These are phyloP conservation scores for Papilio demoleus DNA, from an alignment of 2,888 invertebrate genomes.

Conservation along the genomic window DNA sequence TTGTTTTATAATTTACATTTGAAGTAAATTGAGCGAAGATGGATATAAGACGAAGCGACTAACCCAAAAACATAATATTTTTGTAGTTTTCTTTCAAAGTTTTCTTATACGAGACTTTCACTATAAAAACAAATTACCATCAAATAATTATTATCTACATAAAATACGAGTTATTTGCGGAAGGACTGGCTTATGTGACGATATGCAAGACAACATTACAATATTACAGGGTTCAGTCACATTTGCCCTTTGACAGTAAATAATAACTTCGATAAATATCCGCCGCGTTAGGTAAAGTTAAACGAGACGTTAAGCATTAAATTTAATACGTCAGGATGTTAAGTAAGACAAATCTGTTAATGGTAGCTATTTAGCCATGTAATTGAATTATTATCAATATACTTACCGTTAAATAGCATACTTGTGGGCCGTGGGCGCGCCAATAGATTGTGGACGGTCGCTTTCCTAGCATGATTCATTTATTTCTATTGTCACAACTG, in stretches of 20 bases:
- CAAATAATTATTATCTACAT: constrained; percentile 37
- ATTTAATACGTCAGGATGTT: constrained; percentile 22
- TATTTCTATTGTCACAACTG: constrained; percentile 46
- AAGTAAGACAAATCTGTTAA: constrained; percentile 39
- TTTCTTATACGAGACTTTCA: background rate
- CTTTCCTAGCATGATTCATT: constrained; percentile 42
- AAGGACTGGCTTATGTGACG: constrained; percentile 26
- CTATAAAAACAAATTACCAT: constrained; percentile 1
- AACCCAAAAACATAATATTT: too few species aligned
- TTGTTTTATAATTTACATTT: background rate
- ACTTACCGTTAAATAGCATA: constrained; percentile 70
- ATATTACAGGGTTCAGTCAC: constrained; percentile 39
- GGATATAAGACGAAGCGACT: too few species aligned
- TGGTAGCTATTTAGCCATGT: constrained; percentile 45
- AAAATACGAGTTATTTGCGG: constrained; percentile 29
- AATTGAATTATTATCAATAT: constrained; percentile 60
- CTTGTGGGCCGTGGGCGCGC: constrained; percentile 60
- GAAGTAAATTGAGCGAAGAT: too few species aligned
- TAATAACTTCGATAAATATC: constrained; percentile 45
- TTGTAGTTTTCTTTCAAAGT: too few species aligned
- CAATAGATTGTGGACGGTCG: constrained; percentile 47
- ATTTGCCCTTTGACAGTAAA: constrained; percentile 44
- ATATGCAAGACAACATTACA: constrained; percentile 39
- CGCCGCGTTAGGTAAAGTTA: constrained; percentile 41
- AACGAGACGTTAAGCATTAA: constrained; percentile 33